Evolutionary conservation across 2,797 vertebrate genomes (phyloP), one percentile per base, ranked within the genome.

Genomic region (Siniperca obscura): DNA sequence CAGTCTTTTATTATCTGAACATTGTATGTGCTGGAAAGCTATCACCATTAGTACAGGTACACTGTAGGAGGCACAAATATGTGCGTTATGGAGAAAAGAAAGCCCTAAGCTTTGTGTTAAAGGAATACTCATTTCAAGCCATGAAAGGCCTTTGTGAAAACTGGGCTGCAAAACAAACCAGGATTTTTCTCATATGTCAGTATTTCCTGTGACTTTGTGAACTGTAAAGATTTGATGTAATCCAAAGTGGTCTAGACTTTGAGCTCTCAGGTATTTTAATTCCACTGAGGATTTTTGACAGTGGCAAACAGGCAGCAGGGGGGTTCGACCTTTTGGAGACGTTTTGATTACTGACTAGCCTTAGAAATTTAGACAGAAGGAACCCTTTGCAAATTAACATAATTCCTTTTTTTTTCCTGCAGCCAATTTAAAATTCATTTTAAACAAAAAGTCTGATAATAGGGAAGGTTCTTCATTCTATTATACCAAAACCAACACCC

Each of bases 211-310:
- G 74, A 70, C 70, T 76, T 59, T 27, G 16, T 71, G 66, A 76
- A 56, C 70, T 61, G n/a, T 67, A 50, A 70, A 16, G 42, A 77
- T 53, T 53, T 25, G 7, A 40, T 67, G 48, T 65, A 80, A 83
- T 76, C 59, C 6, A 7, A 60, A 22, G 46, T 2, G 8, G 71
- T 80, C 83, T 67, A 62, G 38, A 83, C 74, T 7, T 17, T 78
- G 80, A 89, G 68, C 82, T 74, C 83, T 53, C 66, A 78, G 75
- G 85, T 74, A 87, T 86, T 84, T 87, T 75, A 80, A 82, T 76
- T 74, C 85, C 69, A 10, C 46, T 40, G 52, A 36, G 66, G 71
- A 79, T 87, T 83, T 80, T 11, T 79, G 64, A 34, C 46, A 19
- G 64, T 36, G 30, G 52, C 44, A 38, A n/a, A 8, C 38, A 53